A percentile compares a stretch with the other conserved stretches of the same genome.
These are phyloP conservation scores for Argynnis bischoffii DNA, from an alignment of 2,888 invertebrate genomes.

Conservation along the genomic window DNA sequence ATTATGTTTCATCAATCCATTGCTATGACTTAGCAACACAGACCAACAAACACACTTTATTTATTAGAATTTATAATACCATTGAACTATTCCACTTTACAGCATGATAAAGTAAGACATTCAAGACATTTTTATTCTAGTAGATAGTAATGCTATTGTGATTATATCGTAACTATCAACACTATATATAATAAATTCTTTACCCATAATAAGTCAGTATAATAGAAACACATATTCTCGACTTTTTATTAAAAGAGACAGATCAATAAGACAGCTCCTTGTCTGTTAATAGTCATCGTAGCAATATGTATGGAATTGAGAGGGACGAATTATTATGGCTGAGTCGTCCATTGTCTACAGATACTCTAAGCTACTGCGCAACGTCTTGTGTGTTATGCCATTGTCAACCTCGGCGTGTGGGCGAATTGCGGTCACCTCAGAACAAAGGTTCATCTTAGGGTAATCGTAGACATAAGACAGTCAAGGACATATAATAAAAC, in stretches of 20 bases:
- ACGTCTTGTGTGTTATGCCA: conserved; percentile 56
- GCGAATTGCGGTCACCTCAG: conserved; percentile 53
- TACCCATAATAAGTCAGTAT: background rate
- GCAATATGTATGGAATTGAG: conserved; percentile 37
- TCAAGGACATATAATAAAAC: conserved; percentile 13
- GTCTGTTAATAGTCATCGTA: conserved; percentile 58
- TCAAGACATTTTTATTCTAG: background rate
- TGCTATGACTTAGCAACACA: too few relatives aligned
- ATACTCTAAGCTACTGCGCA: conserved; percentile 65
- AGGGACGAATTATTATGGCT: conserved; percentile 52
- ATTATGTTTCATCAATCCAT: too few relatives aligned
- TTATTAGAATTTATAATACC: too few relatives aligned
- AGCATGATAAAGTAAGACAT: background rate
- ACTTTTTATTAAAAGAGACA: conserved; percentile 43
- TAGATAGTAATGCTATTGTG: too few relatives aligned
- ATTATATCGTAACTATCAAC: background rate
- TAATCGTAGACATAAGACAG: conserved; percentile 26
- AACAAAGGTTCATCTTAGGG: conserved; percentile 38
- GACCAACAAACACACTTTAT: too few relatives aligned
- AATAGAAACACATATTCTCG: conserved; percentile 27
- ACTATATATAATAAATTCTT: background rate
- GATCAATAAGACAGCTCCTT: conserved; percentile 60
- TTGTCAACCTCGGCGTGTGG: conserved; percentile 62
- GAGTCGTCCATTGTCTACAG: conserved; percentile 67
- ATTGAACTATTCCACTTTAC: background rate